Evolutionary conservation across 2,888 invertebrate genomes (phyloP).

Genomic region (Phengaris arion): DNA sequence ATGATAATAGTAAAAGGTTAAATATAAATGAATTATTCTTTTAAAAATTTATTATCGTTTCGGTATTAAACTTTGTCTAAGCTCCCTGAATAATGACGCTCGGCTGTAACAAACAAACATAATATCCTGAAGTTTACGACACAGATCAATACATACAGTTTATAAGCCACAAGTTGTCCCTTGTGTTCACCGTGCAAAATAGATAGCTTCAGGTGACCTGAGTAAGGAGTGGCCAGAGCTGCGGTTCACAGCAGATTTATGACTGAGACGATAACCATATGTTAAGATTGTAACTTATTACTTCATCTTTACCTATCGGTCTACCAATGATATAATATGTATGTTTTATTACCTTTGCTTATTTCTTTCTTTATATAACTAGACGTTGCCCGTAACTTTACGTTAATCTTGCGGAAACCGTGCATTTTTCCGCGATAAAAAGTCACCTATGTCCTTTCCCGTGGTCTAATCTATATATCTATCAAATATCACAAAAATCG

Average conservation of each 20-base stretch:
- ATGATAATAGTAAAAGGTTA: too few species aligned
- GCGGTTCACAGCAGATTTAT: conserved; percentile 23
- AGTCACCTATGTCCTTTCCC: too few species aligned
- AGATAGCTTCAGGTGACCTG: conserved; percentile 18
- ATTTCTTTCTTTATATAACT: too few species aligned
- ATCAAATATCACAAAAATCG: too few species aligned
- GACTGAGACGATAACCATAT: conserved; percentile 20
- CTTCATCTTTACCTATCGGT: not conserved
- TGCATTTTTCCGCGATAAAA: too few species aligned
- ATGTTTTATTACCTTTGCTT: too few species aligned
- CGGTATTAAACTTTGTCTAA: not conserved
- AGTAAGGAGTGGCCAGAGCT: conserved; percentile 8
- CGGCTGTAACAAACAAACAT: not conserved
- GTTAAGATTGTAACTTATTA: conserved; percentile 7
- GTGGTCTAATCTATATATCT: too few species aligned
- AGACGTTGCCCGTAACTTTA: too few species aligned
- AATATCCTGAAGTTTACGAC: not conserved
- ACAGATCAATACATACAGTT: not conserved
- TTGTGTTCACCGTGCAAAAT: conserved; percentile 2
- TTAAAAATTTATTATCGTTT: too few species aligned
- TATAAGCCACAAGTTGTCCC: conserved; percentile 18
- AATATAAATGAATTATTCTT: too few species aligned
- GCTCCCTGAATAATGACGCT: not conserved
- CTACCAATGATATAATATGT: not conserved
- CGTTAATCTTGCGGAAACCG: too few species aligned